Base-by-base conservation (phyloP, 2,113 vertebrate species). In the Campylorhamphus procurvoides region DNA sequence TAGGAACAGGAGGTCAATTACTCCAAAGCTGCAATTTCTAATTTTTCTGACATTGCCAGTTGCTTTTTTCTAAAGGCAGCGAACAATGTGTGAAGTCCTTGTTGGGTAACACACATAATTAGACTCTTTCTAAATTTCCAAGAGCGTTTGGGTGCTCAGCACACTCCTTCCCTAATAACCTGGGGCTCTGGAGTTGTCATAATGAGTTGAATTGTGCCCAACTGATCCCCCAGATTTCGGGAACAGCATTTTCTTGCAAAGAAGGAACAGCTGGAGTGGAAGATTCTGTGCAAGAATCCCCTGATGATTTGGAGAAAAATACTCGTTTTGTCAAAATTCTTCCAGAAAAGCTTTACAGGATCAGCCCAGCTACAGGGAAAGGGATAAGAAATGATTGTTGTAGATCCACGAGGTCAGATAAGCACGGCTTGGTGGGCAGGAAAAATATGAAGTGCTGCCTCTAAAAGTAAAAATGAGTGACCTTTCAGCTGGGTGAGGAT, bases 1-100 rank as follows among this genome's bases (percentile, higher is more conserved):
- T 71, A 62, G 72, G 89, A 94, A 93, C 81, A 69, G 79, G 86
- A 90, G 89, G 87, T 89, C 94, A 44, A 25, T 95, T 90, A 46
- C 62, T 89, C 6, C 7, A 73, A 76, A 91, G 73, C 84, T 59
- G 69, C 8, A 1, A 39, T 85, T 93, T 74, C 35, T 76, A n/a
- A 50, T 95, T 90, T 64, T 69, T 79, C 55, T 94, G 67, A n/a
- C 0, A 1, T 35, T 79, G 55, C 87, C 82, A 91, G 67, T 87
- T 91, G 69, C 46, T 91, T 96, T 96, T 94, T 85, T 82, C 91
- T 83, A 66, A 91, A 50, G 84, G 3, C 39, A n/a, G 5, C 15
- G 39, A 94, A 63, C 52, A 72, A 73, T 47, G 52, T 59, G 35
- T 59, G 10, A 66, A 89, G 35, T 44, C 24, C 39, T 92, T 94